phyloP scores from a whole-genome alignment of 2,888 invertebrate genomes.

The Rhogogaster chlorosoma region DNA sequence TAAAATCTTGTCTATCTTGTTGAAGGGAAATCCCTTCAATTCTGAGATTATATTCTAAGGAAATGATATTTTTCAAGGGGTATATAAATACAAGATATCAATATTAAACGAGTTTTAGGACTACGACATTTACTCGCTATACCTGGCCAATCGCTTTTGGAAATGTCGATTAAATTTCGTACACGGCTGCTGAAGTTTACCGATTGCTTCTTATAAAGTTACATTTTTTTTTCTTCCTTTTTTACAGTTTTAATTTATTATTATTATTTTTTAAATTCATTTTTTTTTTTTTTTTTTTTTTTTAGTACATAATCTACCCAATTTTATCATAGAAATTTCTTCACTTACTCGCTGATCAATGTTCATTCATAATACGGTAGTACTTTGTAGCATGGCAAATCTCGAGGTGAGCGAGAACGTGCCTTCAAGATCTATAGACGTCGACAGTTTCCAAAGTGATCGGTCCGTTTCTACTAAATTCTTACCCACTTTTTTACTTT shows the following conservation, averaged over 20 bases:
- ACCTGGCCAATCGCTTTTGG: conserved; percentile 43
- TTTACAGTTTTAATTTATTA: conserved; percentile 39
- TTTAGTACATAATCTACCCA: conserved; percentile 55
- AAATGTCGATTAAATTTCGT: conserved; percentile 25
- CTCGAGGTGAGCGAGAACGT: conserved; percentile 59
- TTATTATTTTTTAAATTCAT: conserved; percentile 30
- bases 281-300: conserved; percentile 40
- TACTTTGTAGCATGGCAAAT: conserved; percentile 40
- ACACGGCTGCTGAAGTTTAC: not conserved
- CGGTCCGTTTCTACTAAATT: conserved; percentile 64
- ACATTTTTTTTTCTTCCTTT: conserved; percentile 5
- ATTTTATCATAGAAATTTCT: conserved; percentile 62
- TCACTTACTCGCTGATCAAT: conserved; percentile 44
- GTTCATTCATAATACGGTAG: conserved; percentile 41
- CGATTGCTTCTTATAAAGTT: conserved; percentile 17
- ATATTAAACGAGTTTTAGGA: conserved; percentile 27
- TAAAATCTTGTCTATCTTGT: not conserved
- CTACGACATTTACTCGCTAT: conserved; percentile 21
- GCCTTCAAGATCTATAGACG: conserved; percentile 20
- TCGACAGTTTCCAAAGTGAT: conserved; percentile 63
- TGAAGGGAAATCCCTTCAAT: not conserved
- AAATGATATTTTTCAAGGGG: conserved; percentile 21
- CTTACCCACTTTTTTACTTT: conserved; percentile 82
- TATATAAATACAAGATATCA: not conserved
- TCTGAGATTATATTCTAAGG: conserved; percentile 27